These are phyloP conservation scores for Melanotaenia pygmaea DNA, from an alignment of 2,797 vertebrate species.

Conservation along the genomic window DNA sequence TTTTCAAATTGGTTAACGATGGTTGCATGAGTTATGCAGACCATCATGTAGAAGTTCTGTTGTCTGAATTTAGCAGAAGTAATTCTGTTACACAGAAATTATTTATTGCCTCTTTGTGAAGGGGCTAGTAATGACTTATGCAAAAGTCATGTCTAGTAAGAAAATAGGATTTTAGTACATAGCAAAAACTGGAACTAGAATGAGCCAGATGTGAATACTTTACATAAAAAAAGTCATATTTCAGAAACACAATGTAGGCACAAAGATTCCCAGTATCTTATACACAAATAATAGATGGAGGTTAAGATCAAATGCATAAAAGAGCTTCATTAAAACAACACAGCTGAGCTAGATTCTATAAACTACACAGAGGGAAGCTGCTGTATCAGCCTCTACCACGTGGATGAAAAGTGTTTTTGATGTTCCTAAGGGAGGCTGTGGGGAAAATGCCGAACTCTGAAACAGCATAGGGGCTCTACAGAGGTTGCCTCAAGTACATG, in stretches of 20 bases:
- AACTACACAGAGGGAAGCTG: not conserved
- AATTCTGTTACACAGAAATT: no score
- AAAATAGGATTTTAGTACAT: not conserved
- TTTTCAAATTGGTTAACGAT: no score
- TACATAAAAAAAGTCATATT: not conserved
- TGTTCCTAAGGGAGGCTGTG: conserved; percentile 6
- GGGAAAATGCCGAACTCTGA: conserved; percentile 38
- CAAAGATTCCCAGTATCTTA: not conserved
- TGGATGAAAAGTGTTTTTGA: not conserved
- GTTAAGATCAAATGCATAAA: not conserved
- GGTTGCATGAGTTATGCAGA: no score
- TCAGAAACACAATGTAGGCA: not conserved
- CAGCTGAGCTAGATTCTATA: not conserved
- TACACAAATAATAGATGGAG: not conserved
- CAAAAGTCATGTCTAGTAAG: not conserved
- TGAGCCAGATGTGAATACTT: not conserved
- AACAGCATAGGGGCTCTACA: conserved; percentile 17
- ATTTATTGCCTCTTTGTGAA: no score
- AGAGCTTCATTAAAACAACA: no score
- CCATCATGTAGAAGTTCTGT: no score
- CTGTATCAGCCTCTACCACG: not conserved
- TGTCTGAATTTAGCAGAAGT: no score
- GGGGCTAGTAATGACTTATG: not conserved
- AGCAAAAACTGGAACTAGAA: not conserved
- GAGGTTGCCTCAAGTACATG: not conserved